Conservation (phyloP, 64 coral and sea anemone genomes). For the Platygyra sinensis region DNA sequence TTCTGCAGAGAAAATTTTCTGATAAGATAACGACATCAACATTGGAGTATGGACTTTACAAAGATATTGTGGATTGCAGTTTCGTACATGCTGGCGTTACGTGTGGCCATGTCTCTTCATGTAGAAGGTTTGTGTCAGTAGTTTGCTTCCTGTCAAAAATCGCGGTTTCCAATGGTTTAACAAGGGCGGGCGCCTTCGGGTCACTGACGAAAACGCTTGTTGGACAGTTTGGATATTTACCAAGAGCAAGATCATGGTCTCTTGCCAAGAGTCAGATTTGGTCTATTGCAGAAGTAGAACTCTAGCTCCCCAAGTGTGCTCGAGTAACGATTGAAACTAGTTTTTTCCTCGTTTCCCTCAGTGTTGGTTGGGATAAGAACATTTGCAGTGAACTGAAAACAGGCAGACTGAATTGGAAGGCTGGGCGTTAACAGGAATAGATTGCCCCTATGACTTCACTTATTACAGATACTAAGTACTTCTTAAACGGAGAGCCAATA, state of each 20-base stretch:
- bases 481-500: too few species aligned
- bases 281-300: not conserved
- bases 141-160: not conserved
- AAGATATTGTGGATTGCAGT: conserved; percentile 7
- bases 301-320: too few species aligned
- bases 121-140: conserved; percentile 16
- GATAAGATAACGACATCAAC: not conserved
- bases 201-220: not conserved
- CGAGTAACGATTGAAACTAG: too few species aligned
- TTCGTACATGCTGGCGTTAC: conserved; percentile 5
- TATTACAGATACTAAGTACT: too few species aligned
- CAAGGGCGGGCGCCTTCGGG: not conserved
- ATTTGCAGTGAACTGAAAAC: too few species aligned
- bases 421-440: too few species aligned
- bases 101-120: not conserved
- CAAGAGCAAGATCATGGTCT: too few species aligned
- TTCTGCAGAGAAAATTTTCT: not conserved
- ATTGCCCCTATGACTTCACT: too few species aligned
- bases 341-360: too few species aligned
- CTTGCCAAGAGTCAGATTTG: conserved; percentile 3
- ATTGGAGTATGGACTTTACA: conserved; percentile 10
- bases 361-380: too few species aligned
- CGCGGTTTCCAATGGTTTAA: not conserved
- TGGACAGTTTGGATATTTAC: not conserved
- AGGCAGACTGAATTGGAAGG: too few species aligned